Conservation (phyloP, 2,888 invertebrate species). For the Carpatolechia fugitivella region DNA sequence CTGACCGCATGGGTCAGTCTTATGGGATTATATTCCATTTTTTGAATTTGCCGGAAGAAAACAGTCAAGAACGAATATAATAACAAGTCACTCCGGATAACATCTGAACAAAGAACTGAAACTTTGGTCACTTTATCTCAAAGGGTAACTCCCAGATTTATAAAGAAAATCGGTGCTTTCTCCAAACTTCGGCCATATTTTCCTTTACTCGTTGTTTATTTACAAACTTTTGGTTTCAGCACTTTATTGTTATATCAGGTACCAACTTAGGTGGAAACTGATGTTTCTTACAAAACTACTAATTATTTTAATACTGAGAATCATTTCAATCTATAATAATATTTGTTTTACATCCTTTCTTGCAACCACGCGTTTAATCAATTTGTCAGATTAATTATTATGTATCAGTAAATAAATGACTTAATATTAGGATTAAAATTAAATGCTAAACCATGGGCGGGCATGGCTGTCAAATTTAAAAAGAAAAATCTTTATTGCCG, state of each 20-base stretch:
- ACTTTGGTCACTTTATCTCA: constrained; percentile 10
- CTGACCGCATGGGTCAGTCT: background rate
- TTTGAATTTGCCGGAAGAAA: background rate
- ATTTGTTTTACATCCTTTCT: too few species aligned
- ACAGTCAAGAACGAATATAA: background rate
- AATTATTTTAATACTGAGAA: too few species aligned
- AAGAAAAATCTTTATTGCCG: too few species aligned
- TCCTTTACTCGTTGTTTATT: constrained; percentile 10
- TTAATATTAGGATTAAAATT: too few species aligned
- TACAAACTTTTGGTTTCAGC: constrained; percentile 6
- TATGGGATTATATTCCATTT: constrained; percentile 1
- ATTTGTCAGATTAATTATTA: too few species aligned
- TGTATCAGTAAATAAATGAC: too few species aligned
- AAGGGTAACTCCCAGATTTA: constrained; percentile 10
- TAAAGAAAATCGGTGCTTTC: constrained; percentile 10
- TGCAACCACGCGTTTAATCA: too few species aligned
- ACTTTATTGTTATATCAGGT: background rate
- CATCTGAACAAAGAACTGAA: constrained; percentile 6
- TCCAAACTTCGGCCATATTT: constrained; percentile 10
- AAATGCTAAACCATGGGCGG: too few species aligned
- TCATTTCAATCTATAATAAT: too few species aligned
- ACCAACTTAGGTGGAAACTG: background rate
- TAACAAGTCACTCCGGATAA: background rate
- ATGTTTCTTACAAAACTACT: background rate
- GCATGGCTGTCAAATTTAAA: too few species aligned